Percentiles rank a stretch among this genome's conserved stretches.
These are phyloP conservation scores for Anabacerthia variegaticeps DNA, from an alignment of 2,797 vertebrate genomes.

Conservation along the genomic window DNA sequence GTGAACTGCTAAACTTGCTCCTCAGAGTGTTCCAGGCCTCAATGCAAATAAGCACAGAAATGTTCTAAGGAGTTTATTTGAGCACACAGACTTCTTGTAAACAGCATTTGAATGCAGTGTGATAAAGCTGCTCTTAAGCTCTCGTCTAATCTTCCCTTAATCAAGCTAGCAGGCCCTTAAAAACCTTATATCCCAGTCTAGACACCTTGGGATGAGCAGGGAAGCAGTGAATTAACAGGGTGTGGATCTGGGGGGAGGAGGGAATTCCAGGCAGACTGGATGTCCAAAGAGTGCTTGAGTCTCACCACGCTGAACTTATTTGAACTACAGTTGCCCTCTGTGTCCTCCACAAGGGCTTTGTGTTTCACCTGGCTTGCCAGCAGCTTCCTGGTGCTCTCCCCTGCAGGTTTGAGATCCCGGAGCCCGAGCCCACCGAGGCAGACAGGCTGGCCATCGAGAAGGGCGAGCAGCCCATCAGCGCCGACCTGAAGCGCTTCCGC, in stretches of 20 bases:
- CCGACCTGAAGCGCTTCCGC: conserved; percentile 94
- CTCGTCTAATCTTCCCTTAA: conserved; percentile 46
- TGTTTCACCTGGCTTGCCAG: background rate
- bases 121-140: conserved; percentile 41
- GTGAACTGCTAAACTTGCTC: background rate
- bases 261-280: background rate
- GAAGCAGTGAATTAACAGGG: background rate
- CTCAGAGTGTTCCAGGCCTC: rapidly evolving
- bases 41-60: background rate
- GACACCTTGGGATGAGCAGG: conserved; percentile 31
- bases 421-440: conserved; percentile 92
- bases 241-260: background rate
- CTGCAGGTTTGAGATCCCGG: conserved; percentile 94
- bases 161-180: conserved; percentile 26
- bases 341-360: background rate
- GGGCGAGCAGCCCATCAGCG: conserved; percentile 92
- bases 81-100: background rate
- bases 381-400: background rate
- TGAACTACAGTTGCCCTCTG: background rate
- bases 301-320: rapidly evolving
- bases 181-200: conserved; percentile 50
- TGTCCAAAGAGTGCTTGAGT: background rate
- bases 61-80: background rate
- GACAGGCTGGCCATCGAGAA: conserved; percentile 92
- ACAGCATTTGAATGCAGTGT: background rate